Evolutionary conservation across 2,888 invertebrate species (phyloP), one percentile per base, ranked within the genome.

Genomic region (Globia sparganii): DNA sequence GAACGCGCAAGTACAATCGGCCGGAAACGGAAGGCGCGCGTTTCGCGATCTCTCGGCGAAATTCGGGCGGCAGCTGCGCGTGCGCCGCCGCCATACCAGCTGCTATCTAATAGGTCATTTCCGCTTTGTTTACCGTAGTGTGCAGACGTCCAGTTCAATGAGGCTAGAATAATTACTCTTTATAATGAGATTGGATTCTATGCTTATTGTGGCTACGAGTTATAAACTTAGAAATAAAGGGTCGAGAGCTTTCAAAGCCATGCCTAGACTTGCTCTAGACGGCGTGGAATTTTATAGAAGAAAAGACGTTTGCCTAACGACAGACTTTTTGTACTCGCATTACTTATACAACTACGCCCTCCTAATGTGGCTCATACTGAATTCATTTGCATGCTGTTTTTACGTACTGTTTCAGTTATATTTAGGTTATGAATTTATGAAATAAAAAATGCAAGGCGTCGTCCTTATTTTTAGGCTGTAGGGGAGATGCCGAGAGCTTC

Each of bases 21-120:
- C 91, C 95, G 96, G 96, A 96, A 96, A 92, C 96, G 96, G 96
- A 96, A 96, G 96, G 94, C 96, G 95, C 94, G 94, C 93, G 94
- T 95, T 96, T 96, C 94, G 96, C 96, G 96, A 96, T 94, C 96
- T 95, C 94, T 92, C 94, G 92, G 93, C 94, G 93, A 95, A 96
- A 94, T 96, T 96, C 94, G 95, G 94, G 88, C 91, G 91, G 94
- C 96, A 96, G 96, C 96, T 96, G 96, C 93, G 93, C 93, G 88
- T 87, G 93, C 93, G 92, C 92, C 87, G 88, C 91, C 92, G 91
- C 91, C 86, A 90, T 90, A 92, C 93, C 94, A 93, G 91, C 93
- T 93, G 94, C 93, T 93, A 91, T 93, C 94, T 96, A 96, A 96
- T 96, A 95, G 95, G 92, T 93, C 92, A 94, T 93, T 95, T 96